Evolutionary conservation across 2,888 invertebrate genomes (phyloP).

Genomic region (Pheosia tremula): DNA sequence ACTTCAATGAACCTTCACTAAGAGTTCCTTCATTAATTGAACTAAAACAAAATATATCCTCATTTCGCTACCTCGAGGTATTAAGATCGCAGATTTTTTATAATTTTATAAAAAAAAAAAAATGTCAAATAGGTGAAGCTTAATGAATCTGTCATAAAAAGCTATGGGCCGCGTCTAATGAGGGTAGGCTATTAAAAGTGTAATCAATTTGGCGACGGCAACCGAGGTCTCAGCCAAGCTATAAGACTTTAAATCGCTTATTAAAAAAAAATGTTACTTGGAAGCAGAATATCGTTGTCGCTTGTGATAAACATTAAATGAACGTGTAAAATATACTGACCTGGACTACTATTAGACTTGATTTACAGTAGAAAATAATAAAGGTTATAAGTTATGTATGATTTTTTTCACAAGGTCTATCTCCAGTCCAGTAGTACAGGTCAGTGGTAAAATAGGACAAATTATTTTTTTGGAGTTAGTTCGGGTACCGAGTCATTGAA

Average conservation of each 20-base stretch:
- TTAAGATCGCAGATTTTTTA: background rate
- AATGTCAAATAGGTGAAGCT: constrained; percentile 51
- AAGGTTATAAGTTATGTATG: too few species aligned
- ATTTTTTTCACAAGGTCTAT: too few species aligned
- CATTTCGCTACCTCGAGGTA: background rate
- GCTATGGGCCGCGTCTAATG: constrained; percentile 60
- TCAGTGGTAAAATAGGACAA: too few species aligned
- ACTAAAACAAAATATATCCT: background rate
- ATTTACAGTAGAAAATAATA: too few species aligned
- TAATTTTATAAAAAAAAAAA: constrained; percentile 29
- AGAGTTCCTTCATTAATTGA: background rate
- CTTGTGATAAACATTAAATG: background rate
- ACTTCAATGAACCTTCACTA: background rate
- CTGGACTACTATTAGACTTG: too few species aligned
- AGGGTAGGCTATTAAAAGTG: constrained; percentile 58
- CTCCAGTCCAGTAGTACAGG: too few species aligned
- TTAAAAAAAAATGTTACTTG: constrained; percentile 4
- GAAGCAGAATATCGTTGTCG: background rate
- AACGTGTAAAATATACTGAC: too few species aligned
- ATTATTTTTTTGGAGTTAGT: too few species aligned
- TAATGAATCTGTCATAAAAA: constrained; percentile 67
- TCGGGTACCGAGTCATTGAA: too few species aligned
- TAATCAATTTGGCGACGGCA: constrained; percentile 49
- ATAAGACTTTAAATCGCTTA: constrained; percentile 10
- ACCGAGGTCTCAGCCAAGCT: constrained; percentile 11